phyloP scores from a whole-genome alignment of 2,797 vertebrate species.

The Mormyrus hasselquistii region DNA sequence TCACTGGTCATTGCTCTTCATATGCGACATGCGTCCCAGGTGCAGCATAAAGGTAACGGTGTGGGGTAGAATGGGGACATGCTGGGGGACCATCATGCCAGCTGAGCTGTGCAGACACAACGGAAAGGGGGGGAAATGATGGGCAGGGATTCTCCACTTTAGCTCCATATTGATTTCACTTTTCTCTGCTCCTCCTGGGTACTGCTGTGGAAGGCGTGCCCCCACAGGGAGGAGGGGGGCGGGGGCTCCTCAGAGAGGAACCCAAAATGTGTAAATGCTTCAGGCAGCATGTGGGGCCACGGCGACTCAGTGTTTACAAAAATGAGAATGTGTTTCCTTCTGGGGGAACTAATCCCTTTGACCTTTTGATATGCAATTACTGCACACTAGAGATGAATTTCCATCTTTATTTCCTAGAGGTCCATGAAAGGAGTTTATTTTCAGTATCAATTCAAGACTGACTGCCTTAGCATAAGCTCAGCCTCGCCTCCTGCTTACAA shows the following conservation, averaged over 20 bases:
- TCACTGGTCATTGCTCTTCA: neutral
- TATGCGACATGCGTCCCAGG: neutral
- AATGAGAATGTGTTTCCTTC: slow-evolving; percentile 12
- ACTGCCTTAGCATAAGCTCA: neutral
- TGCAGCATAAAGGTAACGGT: neutral
- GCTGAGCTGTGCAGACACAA: slow-evolving; percentile 30
- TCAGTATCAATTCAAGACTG: neutral
- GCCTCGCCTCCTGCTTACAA: neutral
- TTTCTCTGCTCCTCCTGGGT: slow-evolving; percentile 37
- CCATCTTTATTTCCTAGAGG: neutral
- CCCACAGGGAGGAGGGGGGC: slow-evolving; percentile 20
- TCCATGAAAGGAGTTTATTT: neutral
- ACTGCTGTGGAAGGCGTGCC: slow-evolving; percentile 35
- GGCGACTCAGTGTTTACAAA: neutral
- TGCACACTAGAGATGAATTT: slow-evolving; percentile 3
- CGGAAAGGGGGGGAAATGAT: slow-evolving; percentile 49
- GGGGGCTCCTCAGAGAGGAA: neutral
- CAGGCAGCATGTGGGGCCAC: neutral
- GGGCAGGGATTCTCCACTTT: slow-evolving; percentile 57
- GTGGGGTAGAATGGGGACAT: neutral
- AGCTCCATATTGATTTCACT: slow-evolving; percentile 53
- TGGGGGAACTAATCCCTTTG: neutral
- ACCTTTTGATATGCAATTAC: slow-evolving; percentile 2
- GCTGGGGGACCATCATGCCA: slow-evolving; percentile 13
- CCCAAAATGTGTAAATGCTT: neutral